phyloP scores from a whole-genome alignment of 2,797 vertebrate genomes.

The Characodon lateralis region DNA sequence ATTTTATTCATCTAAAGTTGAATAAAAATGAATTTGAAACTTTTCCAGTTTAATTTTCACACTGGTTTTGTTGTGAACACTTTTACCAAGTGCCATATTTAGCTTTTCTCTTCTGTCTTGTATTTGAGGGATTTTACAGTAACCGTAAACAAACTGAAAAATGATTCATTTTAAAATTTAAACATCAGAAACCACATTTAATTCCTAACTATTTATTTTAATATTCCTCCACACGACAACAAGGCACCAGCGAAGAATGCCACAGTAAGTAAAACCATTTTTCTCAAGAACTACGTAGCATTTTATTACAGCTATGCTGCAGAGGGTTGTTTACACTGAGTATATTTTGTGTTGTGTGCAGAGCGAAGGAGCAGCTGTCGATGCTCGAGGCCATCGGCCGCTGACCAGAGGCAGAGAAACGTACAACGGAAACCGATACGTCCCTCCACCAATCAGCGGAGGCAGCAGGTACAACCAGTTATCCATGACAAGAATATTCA shows the following conservation, averaged over 20 bases:
- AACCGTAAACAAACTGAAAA: background rate
- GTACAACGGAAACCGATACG: constrained; percentile 18
- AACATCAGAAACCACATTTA: background rate
- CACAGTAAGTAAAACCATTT: constrained; percentile 25
- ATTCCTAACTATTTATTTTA: background rate
- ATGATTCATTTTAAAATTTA: background rate
- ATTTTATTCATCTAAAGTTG: background rate
- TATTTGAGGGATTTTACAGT: background rate
- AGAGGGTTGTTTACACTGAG: background rate
- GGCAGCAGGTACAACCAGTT: constrained; percentile 35
- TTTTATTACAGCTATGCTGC: background rate
- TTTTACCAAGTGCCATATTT: background rate
- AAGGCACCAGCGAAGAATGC: fast-evolving
- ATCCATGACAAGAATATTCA: background rate
- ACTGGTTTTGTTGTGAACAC: background rate
- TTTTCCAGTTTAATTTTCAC: too few species aligned
- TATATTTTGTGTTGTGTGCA: background rate
- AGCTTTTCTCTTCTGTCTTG: background rate
- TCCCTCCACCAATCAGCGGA: constrained; percentile 69
- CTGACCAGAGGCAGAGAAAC: constrained; percentile 12
- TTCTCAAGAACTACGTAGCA: background rate
- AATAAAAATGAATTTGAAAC: background rate
- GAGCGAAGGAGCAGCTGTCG: fast-evolving
- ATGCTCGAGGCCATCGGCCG: constrained; percentile 84
- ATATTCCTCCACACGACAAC: constrained; percentile 29